Base-by-base conservation (phyloP, 2,888 invertebrate species). In the Blastobasis adustella region DNA sequence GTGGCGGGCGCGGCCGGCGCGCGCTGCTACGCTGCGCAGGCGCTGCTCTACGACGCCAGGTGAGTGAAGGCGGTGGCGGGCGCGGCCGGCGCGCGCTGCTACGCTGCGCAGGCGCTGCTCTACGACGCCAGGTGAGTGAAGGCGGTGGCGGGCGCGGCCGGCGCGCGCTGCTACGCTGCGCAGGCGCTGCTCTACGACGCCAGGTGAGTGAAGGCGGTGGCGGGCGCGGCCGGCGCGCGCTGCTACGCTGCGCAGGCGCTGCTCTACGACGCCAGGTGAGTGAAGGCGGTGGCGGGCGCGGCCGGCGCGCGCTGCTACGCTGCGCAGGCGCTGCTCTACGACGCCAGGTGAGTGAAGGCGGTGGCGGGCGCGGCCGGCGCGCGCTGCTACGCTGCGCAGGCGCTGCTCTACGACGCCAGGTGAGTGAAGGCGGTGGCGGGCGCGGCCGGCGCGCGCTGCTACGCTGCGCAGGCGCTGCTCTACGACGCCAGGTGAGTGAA, bases 171-270 rank as follows among this genome's bases (percentile, higher is more conserved):
- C 78, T 98, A 96, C 74, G 96, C 97, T 10, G 92, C 93, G 8
- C 95, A 95, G 57, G 92, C 97, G 45, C 84, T 98, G 55, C 91
- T 95, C 0, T 99, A 98, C 73, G 97, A 98, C 76, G 95, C 96
- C 52, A 78, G 86, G 86, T 85, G 51, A 58, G 54, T n/a, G n/a
- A n/a, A n/a, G 56, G 92, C 93, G 58, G 67, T 79, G 0, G 58
- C 76, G 4, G 75, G 65, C 40, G 69, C 80, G 0, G 77, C 76
- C 5, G 95, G 94, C 3, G 93, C 95, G 0, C 94, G 96, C 66
- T 99, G 98, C 78, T 98, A 96, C 74, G 96, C 97, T 10, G 92
- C 93, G 8, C 95, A 95, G 57, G 92, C 97, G 45, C 84, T 98
- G 55, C 91, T 95, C 0, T 99, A 98, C 73, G 97, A 98, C 76